These are phyloP conservation scores for Poeciliopsis paucimaculata DNA, from an alignment of 2,797 vertebrate genomes.

Conservation along the genomic window DNA sequence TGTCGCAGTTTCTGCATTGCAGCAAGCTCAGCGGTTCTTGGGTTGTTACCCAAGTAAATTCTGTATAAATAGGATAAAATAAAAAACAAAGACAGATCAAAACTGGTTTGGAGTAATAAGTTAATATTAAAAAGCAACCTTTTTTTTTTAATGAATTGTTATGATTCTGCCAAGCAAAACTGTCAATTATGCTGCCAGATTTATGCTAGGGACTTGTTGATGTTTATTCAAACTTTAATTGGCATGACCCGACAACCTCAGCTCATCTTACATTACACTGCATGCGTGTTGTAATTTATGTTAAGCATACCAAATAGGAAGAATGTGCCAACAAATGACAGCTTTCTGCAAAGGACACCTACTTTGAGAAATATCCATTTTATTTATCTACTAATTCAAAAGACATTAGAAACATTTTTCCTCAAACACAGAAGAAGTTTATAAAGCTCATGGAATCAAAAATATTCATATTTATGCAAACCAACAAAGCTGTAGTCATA, in stretches of 20 bases:
- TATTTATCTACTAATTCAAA: neutral
- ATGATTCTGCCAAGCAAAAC: neutral
- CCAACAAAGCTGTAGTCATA: neutral
- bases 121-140: neutral
- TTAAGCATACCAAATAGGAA: neutral
- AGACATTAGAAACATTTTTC: slow-evolving; percentile 40
- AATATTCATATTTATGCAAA: slow-evolving; percentile 39
- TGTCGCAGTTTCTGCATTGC: neutral
- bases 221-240: no score
- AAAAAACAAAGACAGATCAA: neutral
- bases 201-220: neutral
- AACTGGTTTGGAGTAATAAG: neutral
- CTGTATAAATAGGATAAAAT: neutral
- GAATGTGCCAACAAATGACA: neutral
- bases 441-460: slow-evolving; percentile 38
- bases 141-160: neutral
- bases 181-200: neutral
- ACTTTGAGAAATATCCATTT: neutral
- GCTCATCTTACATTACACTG: neutral
- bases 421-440: slow-evolving; percentile 38
- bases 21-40: neutral
- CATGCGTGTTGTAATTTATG: neutral
- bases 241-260: neutral
- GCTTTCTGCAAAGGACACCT: neutral
- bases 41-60: neutral